phyloP scores from a whole-genome alignment of 2,888 invertebrate species.

The Ormia ochracea region DNA sequence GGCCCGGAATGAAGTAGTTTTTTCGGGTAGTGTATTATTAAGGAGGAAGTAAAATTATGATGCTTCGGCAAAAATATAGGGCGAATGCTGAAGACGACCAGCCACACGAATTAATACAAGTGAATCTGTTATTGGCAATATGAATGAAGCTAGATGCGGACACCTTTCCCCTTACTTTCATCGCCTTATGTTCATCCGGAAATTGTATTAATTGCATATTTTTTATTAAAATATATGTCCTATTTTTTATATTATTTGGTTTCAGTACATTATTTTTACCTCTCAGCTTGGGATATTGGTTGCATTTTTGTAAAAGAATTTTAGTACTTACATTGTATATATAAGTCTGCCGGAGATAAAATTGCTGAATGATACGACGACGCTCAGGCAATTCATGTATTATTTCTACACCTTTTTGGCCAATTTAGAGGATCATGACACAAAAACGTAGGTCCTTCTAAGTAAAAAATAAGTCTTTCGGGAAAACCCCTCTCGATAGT shows the following conservation, averaged over 20 bases:
- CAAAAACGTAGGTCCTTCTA: neutral
- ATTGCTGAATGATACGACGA: conserved; percentile 13
- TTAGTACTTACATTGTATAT: too few relatives aligned
- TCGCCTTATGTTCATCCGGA: too few relatives aligned
- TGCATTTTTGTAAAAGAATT: conserved; percentile 8
- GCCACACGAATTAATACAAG: conserved; percentile 35
- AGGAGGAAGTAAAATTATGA: conserved; percentile 47
- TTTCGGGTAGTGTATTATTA: conserved; percentile 36
- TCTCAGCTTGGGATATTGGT: too few relatives aligned
- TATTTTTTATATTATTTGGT: too few relatives aligned
- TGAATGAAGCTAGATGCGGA: too few relatives aligned
- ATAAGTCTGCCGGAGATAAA: too few relatives aligned
- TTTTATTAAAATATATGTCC: too few relatives aligned
- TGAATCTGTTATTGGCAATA: too few relatives aligned
- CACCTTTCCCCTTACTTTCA: too few relatives aligned
- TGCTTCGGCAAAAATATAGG: conserved; percentile 48
- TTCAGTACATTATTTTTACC: too few relatives aligned
- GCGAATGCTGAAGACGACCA: conserved; percentile 24
- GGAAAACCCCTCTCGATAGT: neutral
- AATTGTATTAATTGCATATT: too few relatives aligned
- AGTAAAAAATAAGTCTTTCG: conserved; percentile 35
- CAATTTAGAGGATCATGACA: neutral
- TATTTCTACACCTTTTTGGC: conserved; percentile 27
- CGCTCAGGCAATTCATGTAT: conserved; percentile 45
- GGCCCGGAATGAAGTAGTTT: conserved; percentile 27